phyloP scores from a whole-genome alignment of 2,888 invertebrate genomes.

The Acholoe squamosa region DNA sequence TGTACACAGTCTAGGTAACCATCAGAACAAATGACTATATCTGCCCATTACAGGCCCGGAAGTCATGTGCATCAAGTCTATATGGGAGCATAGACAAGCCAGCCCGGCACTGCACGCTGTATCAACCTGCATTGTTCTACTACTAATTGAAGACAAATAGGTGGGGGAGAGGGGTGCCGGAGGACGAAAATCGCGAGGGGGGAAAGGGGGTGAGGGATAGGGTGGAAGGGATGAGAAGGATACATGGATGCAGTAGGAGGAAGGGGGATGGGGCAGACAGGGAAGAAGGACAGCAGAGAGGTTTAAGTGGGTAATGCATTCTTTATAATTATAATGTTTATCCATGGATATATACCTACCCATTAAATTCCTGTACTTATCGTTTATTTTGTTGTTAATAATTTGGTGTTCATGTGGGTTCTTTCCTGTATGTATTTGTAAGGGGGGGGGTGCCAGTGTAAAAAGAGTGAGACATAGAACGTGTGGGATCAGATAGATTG shows the following conservation, averaged over 20 bases:
- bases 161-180: not conserved
- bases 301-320: not conserved
- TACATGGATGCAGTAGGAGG: no score
- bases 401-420: not conserved
- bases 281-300: no score
- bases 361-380: no score
- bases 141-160: not conserved
- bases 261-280: not conserved
- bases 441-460: not conserved
- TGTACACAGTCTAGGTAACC: not conserved
- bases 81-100: constrained; percentile 34
- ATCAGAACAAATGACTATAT: constrained; percentile 16
- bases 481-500: constrained; percentile 3
- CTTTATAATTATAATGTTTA: not conserved
- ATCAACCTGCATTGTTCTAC: not conserved
- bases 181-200: no score
- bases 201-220: no score
- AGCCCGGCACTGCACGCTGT: not conserved
- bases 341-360: not conserved
- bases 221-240: no score
- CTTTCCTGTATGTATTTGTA: not conserved
- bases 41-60: not conserved
- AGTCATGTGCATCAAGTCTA: not conserved
- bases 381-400: no score
- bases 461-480: not conserved